Conservation (phyloP, 2,113 vertebrate species). For the Epinephelus cyanopodus region DNA sequence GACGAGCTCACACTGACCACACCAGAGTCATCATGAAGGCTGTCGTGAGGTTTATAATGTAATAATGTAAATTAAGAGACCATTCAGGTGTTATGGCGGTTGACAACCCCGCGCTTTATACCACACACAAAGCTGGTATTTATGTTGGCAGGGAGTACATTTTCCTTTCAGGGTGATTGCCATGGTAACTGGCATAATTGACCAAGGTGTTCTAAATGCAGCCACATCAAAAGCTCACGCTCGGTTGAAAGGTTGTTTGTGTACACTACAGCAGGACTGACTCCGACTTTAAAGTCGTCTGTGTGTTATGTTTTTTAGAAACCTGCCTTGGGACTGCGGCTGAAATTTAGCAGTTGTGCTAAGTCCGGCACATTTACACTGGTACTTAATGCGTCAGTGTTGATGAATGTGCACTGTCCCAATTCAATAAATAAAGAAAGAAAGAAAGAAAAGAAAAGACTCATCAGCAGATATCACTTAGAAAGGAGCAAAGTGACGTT, state of each 20-base stretch:
- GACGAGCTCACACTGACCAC: background rate
- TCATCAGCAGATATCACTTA: background rate
- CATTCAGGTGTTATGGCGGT: background rate
- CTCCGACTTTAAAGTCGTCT: no score
- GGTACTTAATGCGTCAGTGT: no score
- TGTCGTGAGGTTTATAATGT: background rate
- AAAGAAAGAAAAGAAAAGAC: no score
- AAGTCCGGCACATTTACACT: no score
- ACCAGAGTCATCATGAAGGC: background rate
- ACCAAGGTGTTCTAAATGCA: constrained; percentile 23
- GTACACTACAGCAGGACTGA: background rate
- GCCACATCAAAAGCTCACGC: constrained; percentile 6
- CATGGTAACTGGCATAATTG: constrained; percentile 59
- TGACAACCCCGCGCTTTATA: constrained; percentile 12
- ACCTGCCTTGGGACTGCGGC: no score
- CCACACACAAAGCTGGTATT: constrained; percentile 15
- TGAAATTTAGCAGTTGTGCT: no score
- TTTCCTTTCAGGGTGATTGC: constrained; percentile 28
- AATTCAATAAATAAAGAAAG: no score
- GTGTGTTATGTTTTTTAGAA: no score
- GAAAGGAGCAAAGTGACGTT: no score
- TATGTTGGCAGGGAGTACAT: constrained; percentile 12
- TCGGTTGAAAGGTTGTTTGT: background rate
- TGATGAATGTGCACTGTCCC: no score
- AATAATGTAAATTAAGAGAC: background rate